Evolutionary conservation across 1,140 invertebrate genomes (phyloP).

Genomic region (Zaprionus gabonicus): DNA sequence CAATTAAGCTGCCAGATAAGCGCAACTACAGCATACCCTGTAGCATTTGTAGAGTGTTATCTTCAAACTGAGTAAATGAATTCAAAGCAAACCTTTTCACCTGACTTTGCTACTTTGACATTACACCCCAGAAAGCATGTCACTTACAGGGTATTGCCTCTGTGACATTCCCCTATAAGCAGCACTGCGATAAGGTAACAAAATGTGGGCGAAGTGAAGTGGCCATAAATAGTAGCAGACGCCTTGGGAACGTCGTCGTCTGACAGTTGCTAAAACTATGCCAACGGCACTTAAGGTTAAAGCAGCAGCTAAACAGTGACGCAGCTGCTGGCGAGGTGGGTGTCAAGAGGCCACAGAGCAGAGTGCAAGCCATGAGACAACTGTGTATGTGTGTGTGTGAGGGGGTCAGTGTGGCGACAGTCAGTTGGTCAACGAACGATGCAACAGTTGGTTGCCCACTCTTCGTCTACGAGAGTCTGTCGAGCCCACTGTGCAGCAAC

Average conservation of each 20-base stretch:
- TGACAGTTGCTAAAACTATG: conserved; percentile 65
- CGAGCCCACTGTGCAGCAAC: conserved; percentile 6
- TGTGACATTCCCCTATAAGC: conserved; percentile 47
- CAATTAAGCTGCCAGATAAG: conserved; percentile 1
- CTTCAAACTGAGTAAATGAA: no score
- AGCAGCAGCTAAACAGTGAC: conserved; percentile 16
- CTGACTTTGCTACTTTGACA: no score
- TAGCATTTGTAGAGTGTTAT: no score
- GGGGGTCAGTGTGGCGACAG: conserved; percentile 40
- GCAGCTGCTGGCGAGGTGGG: neutral
- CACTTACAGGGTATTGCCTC: conserved; percentile 11
- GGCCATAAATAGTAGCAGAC: conserved; percentile 71
- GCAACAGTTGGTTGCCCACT: conserved; percentile 47
- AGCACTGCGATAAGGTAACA: conserved; percentile 42
- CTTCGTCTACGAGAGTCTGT: conserved; percentile 3
- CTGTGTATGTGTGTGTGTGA: neutral
- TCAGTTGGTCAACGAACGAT: conserved; percentile 40
- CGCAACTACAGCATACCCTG: conserved; percentile 1
- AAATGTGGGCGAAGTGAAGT: conserved; percentile 57
- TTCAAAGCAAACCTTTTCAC: no score
- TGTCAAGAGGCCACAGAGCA: conserved; percentile 6
- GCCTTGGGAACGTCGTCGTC: conserved; percentile 57
- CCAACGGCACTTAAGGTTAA: conserved; percentile 56
- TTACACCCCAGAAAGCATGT: neutral
- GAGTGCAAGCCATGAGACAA: conserved; percentile 18